A percentile compares a stretch with the other conserved stretches of the same genome.
Evolutionary conservation across 1,140 invertebrate genomes (phyloP).

Genomic region (Anastatus disparis): DNA sequence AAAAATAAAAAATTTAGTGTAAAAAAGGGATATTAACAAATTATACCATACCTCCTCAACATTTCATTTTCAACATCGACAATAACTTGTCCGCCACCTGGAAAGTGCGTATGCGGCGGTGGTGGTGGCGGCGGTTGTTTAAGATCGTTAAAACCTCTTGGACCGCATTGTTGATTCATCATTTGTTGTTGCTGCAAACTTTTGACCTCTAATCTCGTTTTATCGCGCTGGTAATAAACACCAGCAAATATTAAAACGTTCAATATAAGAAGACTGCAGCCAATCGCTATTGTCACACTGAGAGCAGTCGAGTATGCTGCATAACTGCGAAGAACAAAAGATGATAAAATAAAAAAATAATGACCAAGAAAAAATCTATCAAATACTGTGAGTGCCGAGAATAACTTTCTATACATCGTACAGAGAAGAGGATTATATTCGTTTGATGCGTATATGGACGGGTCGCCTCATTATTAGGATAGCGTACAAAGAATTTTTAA

Average conservation of each 20-base stretch:
- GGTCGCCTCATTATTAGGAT: no score
- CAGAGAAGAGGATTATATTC: no score
- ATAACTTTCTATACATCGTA: no score
- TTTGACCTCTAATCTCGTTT: constrained; percentile 84
- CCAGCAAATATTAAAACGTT: constrained; percentile 89
- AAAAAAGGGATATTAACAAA: no score
- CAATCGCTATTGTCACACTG: constrained; percentile 88
- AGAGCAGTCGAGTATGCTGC: constrained; percentile 84
- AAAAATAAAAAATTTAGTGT: no score
- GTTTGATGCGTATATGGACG: no score
- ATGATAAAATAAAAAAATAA: no score
- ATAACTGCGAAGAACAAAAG: constrained; percentile 60
- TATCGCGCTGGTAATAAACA: constrained; percentile 88
- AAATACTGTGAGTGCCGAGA: neutral
- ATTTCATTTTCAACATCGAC: constrained; percentile 85
- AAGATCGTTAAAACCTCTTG: constrained; percentile 60
- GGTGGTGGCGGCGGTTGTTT: constrained; percentile 60
- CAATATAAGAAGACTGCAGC: constrained; percentile 84
- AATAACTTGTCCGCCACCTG: constrained; percentile 70
- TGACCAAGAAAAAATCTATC: neutral
- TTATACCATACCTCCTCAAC: constrained; percentile 67
- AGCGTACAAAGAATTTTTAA: no score
- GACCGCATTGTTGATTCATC: constrained; percentile 72
- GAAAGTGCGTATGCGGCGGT: constrained; percentile 58
- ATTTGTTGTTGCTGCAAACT: constrained; percentile 75